phyloP scores from a whole-genome alignment of 2,888 invertebrate genomes.

The Pammene fasciana region DNA sequence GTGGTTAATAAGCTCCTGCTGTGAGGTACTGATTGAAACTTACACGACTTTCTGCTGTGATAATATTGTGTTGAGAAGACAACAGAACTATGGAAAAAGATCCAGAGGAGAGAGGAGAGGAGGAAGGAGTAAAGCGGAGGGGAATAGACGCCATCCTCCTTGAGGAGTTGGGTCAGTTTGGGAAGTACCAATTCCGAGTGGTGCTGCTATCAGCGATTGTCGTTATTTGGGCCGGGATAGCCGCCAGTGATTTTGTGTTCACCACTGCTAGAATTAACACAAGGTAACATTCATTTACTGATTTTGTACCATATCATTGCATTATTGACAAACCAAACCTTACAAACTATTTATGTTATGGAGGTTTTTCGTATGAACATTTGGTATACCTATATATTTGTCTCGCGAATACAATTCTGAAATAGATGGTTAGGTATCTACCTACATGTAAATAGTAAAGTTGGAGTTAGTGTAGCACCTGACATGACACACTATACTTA shows the following conservation, averaged over 20 bases:
- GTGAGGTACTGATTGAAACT: too few relatives aligned
- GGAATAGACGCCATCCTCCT: background rate
- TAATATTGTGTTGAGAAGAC: background rate
- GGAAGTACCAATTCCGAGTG: background rate
- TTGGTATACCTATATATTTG: too few relatives aligned
- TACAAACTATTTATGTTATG: too few relatives aligned
- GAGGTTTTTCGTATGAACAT: too few relatives aligned
- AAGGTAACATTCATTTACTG: background rate
- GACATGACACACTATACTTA: too few relatives aligned
- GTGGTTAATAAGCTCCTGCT: too few relatives aligned
- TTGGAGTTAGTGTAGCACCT: too few relatives aligned
- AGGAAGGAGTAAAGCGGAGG: background rate
- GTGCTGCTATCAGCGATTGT: background rate
- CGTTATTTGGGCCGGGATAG: conserved; percentile 7
- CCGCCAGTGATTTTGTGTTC: conserved; percentile 11
- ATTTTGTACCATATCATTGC: too few relatives aligned
- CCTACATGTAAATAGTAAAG: too few relatives aligned
- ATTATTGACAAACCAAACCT: too few relatives aligned
- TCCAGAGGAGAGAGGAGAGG: background rate
- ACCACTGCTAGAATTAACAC: conserved; percentile 18
- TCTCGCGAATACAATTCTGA: too few relatives aligned
- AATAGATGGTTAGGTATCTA: too few relatives aligned
- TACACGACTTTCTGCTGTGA: background rate
- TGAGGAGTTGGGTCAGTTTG: conserved; percentile 18
- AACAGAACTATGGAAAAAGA: background rate